A percentile compares a stretch with the other conserved stretches of the same genome.
These are phyloP conservation scores for Phataginus tricuspis DNA, from an alignment of 2,797 vertebrate genomes.

Conservation along the genomic window DNA sequence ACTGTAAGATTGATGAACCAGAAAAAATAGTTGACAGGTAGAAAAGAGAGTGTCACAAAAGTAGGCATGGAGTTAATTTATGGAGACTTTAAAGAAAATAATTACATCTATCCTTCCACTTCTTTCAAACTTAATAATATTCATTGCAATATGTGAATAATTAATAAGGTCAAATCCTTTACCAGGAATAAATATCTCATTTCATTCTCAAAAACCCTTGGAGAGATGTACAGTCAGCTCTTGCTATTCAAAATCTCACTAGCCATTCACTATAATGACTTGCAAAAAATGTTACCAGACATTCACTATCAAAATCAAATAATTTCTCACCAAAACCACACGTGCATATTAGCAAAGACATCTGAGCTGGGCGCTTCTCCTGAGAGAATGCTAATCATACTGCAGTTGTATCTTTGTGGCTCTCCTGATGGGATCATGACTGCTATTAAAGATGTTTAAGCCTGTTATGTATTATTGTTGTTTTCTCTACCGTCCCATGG, in stretches of 20 bases:
- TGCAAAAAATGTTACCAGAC: neutral
- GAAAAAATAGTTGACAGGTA: neutral
- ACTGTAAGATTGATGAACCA: neutral
- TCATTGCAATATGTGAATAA: neutral
- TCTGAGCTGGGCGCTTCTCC: neutral
- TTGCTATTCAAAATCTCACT: neutral
- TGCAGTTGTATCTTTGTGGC: neutral
- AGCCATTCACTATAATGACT: neutral
- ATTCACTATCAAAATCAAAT: neutral
- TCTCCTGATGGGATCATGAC: neutral
- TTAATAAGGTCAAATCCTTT: neutral
- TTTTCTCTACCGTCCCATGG: neutral
- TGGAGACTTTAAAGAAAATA: neutral
- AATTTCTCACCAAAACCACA: neutral
- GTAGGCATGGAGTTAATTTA: neutral
- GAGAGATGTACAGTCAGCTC: neutral
- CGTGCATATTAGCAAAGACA: neutral
- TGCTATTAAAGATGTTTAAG: neutral
- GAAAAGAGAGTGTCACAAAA: slow-evolving; percentile 12
- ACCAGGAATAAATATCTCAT: neutral
- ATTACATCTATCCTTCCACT: neutral
- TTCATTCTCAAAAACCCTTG: neutral
- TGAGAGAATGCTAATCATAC: neutral
- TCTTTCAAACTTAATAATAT: slow-evolving; percentile 26
- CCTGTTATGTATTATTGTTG: neutral